Base-by-base conservation (phyloP, 2,797 vertebrate species). In the Alosa sapidissima region DNA sequence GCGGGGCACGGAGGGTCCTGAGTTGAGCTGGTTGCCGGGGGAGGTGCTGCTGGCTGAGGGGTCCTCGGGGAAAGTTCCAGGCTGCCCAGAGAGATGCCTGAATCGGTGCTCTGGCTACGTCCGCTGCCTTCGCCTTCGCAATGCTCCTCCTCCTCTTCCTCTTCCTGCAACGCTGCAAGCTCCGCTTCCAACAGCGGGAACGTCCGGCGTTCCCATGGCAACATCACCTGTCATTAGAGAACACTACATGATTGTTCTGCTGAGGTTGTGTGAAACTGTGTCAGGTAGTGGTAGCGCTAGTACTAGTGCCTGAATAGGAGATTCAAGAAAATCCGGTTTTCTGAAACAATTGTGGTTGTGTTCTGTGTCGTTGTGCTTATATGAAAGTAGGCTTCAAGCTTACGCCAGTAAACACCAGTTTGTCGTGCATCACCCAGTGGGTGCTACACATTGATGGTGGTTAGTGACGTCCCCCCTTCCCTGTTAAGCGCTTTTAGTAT, bases 101-200 rank as follows among this genome's bases (percentile, higher is more conserved):
- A 91, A 87, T 92, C 91, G 0, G 91, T 91, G 90, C 90, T 91
- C 84, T 91, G 90, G 82, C 89, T 92, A 85, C 89, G 90, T 72
- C 89, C 85, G 0, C 85, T 90, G 82, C 87, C 68, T 1, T 86
- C 49, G 81, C 87, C 78, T 2, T 86, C 49, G 68, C 87, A 87
- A 1, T 81, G 82, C 9, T n/a, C 19, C 87, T 87, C 87, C 36
- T 86, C 16, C 81, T 81, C 87, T 86, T 7, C 83, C 2, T 28
- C 87, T 21, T 90, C 84, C 85, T 91, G 89, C 82, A 95, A 88
- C 72, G 82, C 88, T n/a, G 13, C 85, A 52, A 86, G 86, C 5
- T 92, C 92, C 54, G 83, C 47, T 62, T 93, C 90, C 1, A 89
- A 86, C 58, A 94, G 90, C 0, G 92, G 92, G 87, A 94, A 95